Base-by-base conservation (phyloP, 2,797 vertebrate species). In the Odontamblyopus rebecca region DNA sequence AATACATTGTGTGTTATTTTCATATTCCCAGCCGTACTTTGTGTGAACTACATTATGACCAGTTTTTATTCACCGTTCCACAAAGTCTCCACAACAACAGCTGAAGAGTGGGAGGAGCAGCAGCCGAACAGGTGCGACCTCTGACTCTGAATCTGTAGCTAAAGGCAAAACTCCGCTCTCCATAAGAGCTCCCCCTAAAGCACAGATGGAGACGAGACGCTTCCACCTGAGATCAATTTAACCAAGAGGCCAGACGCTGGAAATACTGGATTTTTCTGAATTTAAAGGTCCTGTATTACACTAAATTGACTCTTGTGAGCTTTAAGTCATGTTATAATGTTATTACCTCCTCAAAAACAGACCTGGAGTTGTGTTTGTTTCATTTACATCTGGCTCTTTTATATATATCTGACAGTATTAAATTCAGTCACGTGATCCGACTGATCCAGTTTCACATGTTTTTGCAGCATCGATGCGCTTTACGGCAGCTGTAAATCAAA, bases 91-190 rank as follows among this genome's bases (percentile, higher is more conserved):
- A 38, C 12, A 9, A 63, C 23, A 48, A 69, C 38, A 44, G 26
- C 70, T 67, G 60, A 68, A 60, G 1, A 44, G 53, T 63, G 38
- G 64, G 59, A 64, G 38, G 19, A 38, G 68, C 8, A n/a, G 23
- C 32, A 35, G 23, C 50, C 23, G 68, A 80, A 71, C 79, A 86
- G 81, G 65, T 85, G 73, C 76, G 81, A 74, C 77, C 76, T 81
- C 67, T 77, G 67, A 81, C 71, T 65, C 59, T 19, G 69, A 30
- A 70, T 79, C 68, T 77, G 59, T 62, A 72, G 69, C 77, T 83
- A 11, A 71, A 74, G 69, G 82, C 77, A 59, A 68, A 29, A 9
- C 50, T 72, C 26, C 70, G 70, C 76, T 13, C 57, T 59, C 80
- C 74, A 23, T 63, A 71, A 62, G 63, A 50, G 54, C 57, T 61